Evolutionary conservation across 2,797 vertebrate genomes (phyloP), one percentile per base, ranked within the genome.

Genomic region (Acanthopagrus latus): DNA sequence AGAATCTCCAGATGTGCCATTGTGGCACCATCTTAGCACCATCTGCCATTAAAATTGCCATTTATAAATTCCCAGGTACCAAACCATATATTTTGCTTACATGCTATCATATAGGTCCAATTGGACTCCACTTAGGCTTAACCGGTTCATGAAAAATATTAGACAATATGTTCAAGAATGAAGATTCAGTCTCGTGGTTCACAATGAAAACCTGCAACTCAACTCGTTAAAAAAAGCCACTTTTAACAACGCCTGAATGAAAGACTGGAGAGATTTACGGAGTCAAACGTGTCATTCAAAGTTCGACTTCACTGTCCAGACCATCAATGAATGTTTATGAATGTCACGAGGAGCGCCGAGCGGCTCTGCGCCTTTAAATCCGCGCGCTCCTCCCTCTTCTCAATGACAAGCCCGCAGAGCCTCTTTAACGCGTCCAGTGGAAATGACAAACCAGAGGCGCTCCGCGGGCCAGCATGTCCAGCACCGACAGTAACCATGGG

Each of bases 361-460:
- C 83, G 41, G 74, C 79, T 60, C 89, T 93, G 93, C 83, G 0
- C 81, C 93, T 94, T 94, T 93, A 94, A 94, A 84, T 86, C 44
- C 21, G 11, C 21, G 20, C 58, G 78, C 92, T 89, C 93, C 92
- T 83, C 92, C 93, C 88, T 81, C 86, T 27, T 27, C 74, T 79
- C 87, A 59, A 17, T 83, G 80, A 86, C 85, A 64, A 81, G 74
- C 83, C 89, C 80, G 91, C 92, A 87, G 88, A 92, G 86, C 88
- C 88, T 92, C 89, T 88, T 92, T 90, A 93, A 87, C 84, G 85
- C 85, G 57, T 90, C 85, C 88, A 92, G 90, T 85, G 90, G 86
- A 91, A 82, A 88, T 91, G 92, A 92, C 87, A 91, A 90, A 86
- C 86, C 86, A 91, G 91, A 94, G 90, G 89, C 88, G 87, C 86